Percentiles rank a stretch among this genome's conserved stretches.
These are phyloP conservation scores for Narcine bancroftii DNA, from an alignment of 2,113 vertebrate species.

Conservation along the genomic window DNA sequence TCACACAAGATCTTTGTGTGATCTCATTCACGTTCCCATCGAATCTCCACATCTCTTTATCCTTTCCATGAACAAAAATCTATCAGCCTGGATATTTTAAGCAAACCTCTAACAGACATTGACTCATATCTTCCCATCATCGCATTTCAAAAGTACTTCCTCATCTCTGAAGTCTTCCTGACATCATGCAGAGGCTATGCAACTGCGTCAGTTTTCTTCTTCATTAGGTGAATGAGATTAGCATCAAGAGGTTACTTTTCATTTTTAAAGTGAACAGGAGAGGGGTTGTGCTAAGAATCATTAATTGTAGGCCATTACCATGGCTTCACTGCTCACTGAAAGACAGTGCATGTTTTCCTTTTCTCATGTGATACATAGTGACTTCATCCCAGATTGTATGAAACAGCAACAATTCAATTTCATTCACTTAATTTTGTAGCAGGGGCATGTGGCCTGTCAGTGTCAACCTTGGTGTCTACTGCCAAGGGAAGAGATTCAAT, in stretches of 20 bases:
- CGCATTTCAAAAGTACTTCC: neutral
- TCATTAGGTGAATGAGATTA: neutral
- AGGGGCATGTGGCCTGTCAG: neutral
- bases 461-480: neutral
- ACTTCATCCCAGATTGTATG: neutral
- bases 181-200: neutral
- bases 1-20: too few relatives aligned
- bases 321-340: neutral
- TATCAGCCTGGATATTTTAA: too few relatives aligned
- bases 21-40: too few relatives aligned
- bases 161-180: neutral
- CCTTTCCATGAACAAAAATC: too few relatives aligned
- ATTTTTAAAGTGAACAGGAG: neutral
- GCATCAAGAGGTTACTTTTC: neutral
- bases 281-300: neutral
- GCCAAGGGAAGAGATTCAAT: neutral
- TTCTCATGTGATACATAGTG: neutral
- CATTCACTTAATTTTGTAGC: neutral
- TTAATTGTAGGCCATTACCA: neutral
- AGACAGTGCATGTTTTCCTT: neutral
- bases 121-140: too few relatives aligned
- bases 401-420: neutral
- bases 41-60: too few relatives aligned
- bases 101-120: too few relatives aligned
- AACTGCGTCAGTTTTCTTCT: neutral